Evolutionary conservation across 1,140 invertebrate genomes (phyloP), one percentile per base, ranked within the genome.

Genomic region (Drosophila parabipectinata): DNA sequence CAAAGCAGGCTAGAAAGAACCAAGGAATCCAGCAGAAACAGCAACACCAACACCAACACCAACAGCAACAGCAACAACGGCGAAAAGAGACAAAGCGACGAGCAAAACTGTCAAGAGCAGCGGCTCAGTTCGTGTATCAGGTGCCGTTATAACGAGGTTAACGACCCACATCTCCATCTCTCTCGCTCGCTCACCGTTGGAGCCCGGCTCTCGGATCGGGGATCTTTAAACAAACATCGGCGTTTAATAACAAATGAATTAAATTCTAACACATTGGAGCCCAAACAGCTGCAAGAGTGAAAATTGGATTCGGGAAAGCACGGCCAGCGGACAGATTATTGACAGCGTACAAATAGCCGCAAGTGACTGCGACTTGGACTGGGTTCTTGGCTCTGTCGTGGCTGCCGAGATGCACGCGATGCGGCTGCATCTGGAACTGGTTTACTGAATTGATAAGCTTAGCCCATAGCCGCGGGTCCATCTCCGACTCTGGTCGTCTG

Each of bases 111-210:
- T 87, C 83, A 87, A 87, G 83, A 87, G 79, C 62, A 88, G 54
- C 53, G 72, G 72, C 59, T 52, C 41, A 6, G 61, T 67, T 60
- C 41, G 56, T 67, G 45, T 63, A 88, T 79, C 53, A 83, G 83
- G 79, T 88, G 83, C 83, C 83, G 83, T 88, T 88, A 88, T 83
- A 88, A 77, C 79, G 84, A 89, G 83, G 83, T 88, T 89, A 88
- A 88, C 84, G 83, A 88, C 83, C 83, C 51, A 88, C 76, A 88
- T 87, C 59, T 63, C 64, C 55, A 10, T 75, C 61, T 74, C 39
- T 32, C 60, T 75, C 15, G n/a, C 59, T 59, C 57, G 71, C 61
- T 74, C 45, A 32, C 60, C 67, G 54, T 44, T 60, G 28, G n/a
- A 53, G 37, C 60, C 37, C 47, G 37, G 9, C 9, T 47, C 21